A percentile compares a stretch with the other conserved stretches of the same genome.
Conservation (phyloP, 2,797 vertebrate species). For the Poeciliopsis presidionis region DNA sequence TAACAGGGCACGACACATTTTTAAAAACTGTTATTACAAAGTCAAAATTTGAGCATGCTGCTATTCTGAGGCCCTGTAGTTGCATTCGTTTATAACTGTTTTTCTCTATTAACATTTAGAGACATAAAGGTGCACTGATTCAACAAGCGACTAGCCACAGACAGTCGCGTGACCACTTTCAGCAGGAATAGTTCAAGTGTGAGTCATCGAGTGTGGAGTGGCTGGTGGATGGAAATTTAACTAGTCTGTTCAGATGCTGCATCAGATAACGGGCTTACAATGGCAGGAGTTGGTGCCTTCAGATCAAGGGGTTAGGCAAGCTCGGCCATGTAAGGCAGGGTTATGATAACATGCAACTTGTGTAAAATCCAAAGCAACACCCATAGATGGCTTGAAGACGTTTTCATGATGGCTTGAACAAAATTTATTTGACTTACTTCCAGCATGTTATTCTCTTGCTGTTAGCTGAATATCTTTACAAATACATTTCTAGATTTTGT, state of each 20-base stretch:
- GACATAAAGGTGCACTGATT: constrained; percentile 47
- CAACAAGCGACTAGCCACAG: constrained; percentile 50
- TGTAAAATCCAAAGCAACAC: background rate
- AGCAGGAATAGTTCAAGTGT: constrained; percentile 61
- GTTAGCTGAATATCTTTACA: background rate
- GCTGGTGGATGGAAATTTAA: constrained; percentile 58
- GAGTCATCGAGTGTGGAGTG: constrained; percentile 56
- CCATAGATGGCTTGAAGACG: background rate
- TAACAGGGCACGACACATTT: background rate
- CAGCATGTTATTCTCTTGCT: background rate
- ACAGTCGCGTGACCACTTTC: constrained; percentile 67
- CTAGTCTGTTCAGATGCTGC: constrained; percentile 41
- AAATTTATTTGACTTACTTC: background rate
- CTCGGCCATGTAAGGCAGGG: constrained; percentile 5
- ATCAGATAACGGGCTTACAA: constrained; percentile 5
- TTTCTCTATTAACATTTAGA: constrained; percentile 38
- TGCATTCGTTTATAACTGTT: constrained; percentile 4
- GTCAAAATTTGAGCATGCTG: background rate
- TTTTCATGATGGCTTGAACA: background rate
- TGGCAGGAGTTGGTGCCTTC: constrained; percentile 21
- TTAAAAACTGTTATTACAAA: constrained; percentile 19
- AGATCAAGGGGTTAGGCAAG: constrained; percentile 23
- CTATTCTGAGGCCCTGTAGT: background rate
- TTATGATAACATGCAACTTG: background rate
- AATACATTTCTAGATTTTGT: background rate